Conservation (phyloP, 2,888 invertebrate genomes). For the Idaea dimidiata region DNA sequence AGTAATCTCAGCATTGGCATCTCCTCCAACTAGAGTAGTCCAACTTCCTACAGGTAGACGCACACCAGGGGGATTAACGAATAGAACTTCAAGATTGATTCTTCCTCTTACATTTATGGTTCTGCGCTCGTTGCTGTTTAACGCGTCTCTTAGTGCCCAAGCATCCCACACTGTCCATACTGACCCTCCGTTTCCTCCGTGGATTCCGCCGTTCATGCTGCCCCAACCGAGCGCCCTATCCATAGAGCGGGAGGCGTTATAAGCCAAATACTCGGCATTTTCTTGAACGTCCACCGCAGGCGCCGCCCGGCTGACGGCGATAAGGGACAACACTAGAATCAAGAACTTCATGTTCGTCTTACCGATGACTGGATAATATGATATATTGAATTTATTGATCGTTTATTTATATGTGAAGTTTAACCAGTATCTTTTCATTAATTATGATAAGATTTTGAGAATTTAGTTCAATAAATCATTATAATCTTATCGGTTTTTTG, state of each 20-base stretch:
- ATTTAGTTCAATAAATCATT: background rate
- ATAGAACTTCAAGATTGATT: conserved; percentile 11
- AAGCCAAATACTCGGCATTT: conserved; percentile 7
- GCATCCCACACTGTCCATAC: conserved; percentile 17
- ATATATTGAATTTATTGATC: background rate
- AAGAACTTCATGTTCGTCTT: conserved; percentile 13
- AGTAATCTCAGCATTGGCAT: conserved; percentile 12
- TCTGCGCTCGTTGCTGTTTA: conserved; percentile 5
- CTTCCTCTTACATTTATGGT: conserved; percentile 11
- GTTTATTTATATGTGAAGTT: background rate
- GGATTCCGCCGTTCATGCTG: conserved; percentile 5
- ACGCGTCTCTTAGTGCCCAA: conserved; percentile 15
- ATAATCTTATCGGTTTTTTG: background rate
- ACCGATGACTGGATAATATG: background rate
- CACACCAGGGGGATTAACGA: conserved; percentile 15
- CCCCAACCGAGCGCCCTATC: conserved; percentile 11
- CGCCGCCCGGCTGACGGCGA: conserved; percentile 11
- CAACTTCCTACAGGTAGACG: conserved; percentile 7
- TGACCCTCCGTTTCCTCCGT: conserved; percentile 12
- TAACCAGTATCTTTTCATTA: background rate
- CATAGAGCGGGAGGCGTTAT: conserved; percentile 8
- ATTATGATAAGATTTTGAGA: background rate
- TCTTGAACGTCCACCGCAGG: conserved; percentile 5
- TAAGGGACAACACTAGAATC: conserved; percentile 1
- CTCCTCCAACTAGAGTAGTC: conserved; percentile 13